Evolutionary conservation across 2,113 vertebrate species (phyloP), one percentile per base, ranked within the genome.

Genomic region (Periophthalmodon schlosseri): DNA sequence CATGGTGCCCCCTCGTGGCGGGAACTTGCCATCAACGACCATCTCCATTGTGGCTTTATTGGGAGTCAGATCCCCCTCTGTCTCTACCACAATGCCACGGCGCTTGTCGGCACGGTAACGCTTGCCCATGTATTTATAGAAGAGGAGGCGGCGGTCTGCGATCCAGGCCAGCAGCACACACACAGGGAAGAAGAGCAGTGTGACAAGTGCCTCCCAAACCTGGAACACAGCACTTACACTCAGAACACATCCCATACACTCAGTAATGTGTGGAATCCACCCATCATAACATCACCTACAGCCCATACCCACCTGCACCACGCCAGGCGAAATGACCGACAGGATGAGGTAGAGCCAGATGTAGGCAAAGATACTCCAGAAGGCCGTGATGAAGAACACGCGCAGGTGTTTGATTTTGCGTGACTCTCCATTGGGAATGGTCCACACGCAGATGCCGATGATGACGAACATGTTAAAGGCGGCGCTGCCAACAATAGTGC

Each of bases 391-490:
- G 33, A 99, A 99, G 91, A 99, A 99, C 64, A 99, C 97, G 0
- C 97, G 23, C 34, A 98, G 87, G 88, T 99, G 97, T n/a, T 97
- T 98, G 92, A 99, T 98, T 81, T 93, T 93, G 2, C 97, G 94
- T 64, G 92, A 88, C 88, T 99, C 95, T 0, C 95, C 96, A 0
- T 93, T 89, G 0, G 97, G 97, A 86, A 99, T 96, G 74, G 95
- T 94, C 63, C 96, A 98, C 39, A 99, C 93, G 10, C 97, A 98
- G n/a, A 99, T 89, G 0, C 94, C 96, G 0, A 99, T 93, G 86
- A 99, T 98, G 85, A 98, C 96, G 2, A 99, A 99, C 97, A 99
- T 99, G 93, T 99, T 99, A 93, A 99, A 99, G 83, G 97, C 97
- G 0, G 97, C 97, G 0, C 96, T 98, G 83, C 97, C 97, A 0